Conservation (phyloP, 2,797 vertebrate species). For the Rhinatrema bivittatum region DNA sequence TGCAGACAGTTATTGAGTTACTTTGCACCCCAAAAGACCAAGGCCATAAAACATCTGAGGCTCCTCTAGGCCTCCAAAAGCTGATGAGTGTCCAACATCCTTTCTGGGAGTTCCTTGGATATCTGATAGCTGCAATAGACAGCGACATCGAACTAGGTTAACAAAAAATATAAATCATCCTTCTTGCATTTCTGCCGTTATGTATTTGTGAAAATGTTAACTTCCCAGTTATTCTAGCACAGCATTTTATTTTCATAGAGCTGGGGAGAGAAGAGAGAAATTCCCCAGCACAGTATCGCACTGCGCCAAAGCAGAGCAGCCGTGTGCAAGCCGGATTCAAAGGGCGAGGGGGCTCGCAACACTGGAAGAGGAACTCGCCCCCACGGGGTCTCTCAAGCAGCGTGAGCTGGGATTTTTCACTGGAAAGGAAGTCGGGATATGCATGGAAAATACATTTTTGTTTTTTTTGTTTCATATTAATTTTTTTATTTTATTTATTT, state of each 20-base stretch:
- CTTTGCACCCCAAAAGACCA: background rate
- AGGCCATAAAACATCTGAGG: slow-evolving; percentile 1
- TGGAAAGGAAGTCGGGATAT: background rate
- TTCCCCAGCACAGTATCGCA: too few relatives aligned
- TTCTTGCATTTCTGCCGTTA: background rate
- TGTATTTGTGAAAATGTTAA: background rate
- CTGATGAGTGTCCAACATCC: background rate
- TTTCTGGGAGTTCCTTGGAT: background rate
- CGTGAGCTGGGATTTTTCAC: background rate
- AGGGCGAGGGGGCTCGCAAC: background rate
- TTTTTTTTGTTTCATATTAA: background rate
- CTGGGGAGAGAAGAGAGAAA: background rate
- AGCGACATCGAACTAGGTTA: background rate
- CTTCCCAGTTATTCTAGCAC: background rate
- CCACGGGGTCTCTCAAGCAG: background rate
- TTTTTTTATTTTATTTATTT: too few relatives aligned
- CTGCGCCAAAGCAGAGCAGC: too few relatives aligned
- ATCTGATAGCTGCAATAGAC: background rate
- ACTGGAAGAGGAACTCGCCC: background rate
- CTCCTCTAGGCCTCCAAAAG: background rate
- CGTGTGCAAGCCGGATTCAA: too few relatives aligned
- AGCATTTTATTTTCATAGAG: background rate
- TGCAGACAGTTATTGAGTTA: background rate
- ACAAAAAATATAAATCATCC: background rate
- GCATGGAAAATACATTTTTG: background rate